Conservation (phyloP, 2,113 vertebrate genomes). For the Ornithorhynchus anatinus region DNA sequence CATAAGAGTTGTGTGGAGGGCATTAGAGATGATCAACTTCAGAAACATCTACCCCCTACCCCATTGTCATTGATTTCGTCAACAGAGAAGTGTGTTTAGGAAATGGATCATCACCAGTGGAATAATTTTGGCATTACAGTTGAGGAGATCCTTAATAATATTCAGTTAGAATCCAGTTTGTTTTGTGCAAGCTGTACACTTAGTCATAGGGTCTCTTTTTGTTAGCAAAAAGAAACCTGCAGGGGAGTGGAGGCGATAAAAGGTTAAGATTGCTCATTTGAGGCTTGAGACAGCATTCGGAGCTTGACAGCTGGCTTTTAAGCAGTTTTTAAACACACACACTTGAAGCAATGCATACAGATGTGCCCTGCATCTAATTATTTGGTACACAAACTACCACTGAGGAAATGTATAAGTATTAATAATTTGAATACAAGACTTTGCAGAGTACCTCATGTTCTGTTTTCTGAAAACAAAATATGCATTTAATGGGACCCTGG, state of each 20-base stretch:
- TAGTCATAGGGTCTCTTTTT: too few species aligned
- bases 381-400: not conserved
- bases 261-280: not conserved
- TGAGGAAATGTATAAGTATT: not conserved
- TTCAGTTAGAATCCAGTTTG: not conserved
- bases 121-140: constrained; percentile 10
- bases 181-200: too few species aligned
- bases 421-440: not conserved
- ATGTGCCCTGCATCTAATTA: not conserved
- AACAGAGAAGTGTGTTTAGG: not conserved
- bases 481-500: not conserved
- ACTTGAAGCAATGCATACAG: not conserved
- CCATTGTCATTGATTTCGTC: not conserved
- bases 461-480: not conserved
- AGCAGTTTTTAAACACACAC: constrained; percentile 1
- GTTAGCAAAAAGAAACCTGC: not conserved
- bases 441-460: not conserved
- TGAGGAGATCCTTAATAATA: constrained; percentile 1
- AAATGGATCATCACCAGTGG: not conserved
- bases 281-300: not conserved
- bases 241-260: not conserved
- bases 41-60: not conserved
- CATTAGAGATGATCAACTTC: not conserved
- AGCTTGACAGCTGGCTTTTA: not conserved
- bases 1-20: not conserved